These are phyloP conservation scores for Paramisgurnus dabryanus DNA, from an alignment of 2,113 vertebrate genomes.

Conservation along the genomic window DNA sequence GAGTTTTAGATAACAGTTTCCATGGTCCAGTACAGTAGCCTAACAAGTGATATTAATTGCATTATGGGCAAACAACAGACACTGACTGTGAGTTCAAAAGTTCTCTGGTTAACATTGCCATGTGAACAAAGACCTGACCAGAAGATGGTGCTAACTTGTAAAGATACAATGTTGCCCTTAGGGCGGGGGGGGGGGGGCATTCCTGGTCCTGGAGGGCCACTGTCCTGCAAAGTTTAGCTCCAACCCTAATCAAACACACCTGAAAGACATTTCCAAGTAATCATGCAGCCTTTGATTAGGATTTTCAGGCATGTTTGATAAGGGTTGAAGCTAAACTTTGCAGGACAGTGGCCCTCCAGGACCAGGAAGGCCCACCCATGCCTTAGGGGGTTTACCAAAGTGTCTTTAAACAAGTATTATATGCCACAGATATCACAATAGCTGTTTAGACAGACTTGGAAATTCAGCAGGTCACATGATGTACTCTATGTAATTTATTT, in stretches of 20 bases:
- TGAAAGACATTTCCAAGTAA: no score
- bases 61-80: conserved; percentile 6
- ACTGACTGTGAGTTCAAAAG: background rate
- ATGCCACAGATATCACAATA: background rate
- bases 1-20: conserved; percentile 19
- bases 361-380: no score
- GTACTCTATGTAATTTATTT: background rate
- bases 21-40: background rate
- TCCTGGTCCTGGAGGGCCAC: no score
- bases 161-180: background rate
- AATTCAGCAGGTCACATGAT: background rate
- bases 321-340: no score
- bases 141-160: conserved; percentile 57
- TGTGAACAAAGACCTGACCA: conserved; percentile 45
- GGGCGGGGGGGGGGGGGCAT: background rate
- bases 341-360: no score
- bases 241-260: no score
- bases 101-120: conserved; percentile 3
- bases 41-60: conserved; percentile 26
- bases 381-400: background rate
- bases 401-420: background rate
- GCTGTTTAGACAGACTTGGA: background rate
- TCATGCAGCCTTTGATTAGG: no score
- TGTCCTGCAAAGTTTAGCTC: no score
- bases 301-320: no score